Conservation (phyloP, 2,797 vertebrate species). For the Mormyrops boulengeri region DNA sequence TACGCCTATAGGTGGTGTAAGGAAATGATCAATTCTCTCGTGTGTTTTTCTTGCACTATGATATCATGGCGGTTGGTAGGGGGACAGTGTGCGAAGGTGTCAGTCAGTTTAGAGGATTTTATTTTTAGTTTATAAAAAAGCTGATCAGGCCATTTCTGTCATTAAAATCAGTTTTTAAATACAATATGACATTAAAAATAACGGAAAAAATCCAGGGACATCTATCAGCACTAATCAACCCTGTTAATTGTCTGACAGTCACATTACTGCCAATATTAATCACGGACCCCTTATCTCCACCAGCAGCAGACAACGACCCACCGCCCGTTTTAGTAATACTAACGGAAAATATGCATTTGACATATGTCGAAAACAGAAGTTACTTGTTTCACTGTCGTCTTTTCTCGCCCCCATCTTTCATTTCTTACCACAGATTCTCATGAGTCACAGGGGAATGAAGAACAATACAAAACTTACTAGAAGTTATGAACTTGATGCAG, state of each 20-base stretch:
- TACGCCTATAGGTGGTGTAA: neutral
- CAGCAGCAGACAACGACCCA: neutral
- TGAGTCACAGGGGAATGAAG: neutral
- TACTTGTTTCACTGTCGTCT: neutral
- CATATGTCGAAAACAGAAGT: neutral
- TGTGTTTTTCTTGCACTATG: neutral
- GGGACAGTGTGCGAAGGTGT: neutral
- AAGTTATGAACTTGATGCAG: neutral
- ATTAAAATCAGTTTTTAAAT: neutral
- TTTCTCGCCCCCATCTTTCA: neutral
- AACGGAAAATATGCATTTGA: neutral
- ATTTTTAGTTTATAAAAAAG: neutral
- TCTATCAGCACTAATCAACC: neutral
- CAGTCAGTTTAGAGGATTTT: neutral
- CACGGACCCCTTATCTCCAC: neutral
- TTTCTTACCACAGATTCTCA: neutral
- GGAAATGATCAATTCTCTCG: neutral
- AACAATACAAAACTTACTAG: neutral
- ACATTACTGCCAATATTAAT: neutral
- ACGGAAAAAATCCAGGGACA: neutral
- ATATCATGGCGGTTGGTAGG: neutral
- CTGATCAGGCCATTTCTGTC: neutral
- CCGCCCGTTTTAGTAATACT: neutral
- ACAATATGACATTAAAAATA: neutral
- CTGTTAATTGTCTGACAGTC: neutral